Evolutionary conservation across 2,113 vertebrate species (phyloP).

Genomic region (Macquaria australasica): DNA sequence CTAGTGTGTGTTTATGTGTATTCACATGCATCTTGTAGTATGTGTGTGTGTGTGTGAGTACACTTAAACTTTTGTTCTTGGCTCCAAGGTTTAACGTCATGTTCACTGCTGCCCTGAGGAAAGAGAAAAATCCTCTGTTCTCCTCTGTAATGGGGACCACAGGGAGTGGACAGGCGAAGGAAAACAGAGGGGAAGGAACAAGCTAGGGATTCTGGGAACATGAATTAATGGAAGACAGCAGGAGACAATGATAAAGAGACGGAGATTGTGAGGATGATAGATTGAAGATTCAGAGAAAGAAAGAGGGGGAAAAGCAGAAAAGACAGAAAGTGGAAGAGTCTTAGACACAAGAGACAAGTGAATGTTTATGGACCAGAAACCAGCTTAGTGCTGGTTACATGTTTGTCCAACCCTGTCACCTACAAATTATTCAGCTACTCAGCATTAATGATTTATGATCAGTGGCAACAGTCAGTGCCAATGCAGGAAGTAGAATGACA

Average conservation of each 20-base stretch:
- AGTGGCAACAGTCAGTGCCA: background rate
- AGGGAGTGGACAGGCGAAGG: constrained; percentile 37
- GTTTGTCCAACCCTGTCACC: background rate
- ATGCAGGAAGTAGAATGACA: background rate
- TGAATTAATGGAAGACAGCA: constrained; percentile 28
- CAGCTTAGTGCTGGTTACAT: background rate
- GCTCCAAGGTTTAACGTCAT: constrained; percentile 32
- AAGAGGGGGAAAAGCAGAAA: background rate
- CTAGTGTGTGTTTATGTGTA: background rate
- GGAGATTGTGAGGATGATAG: constrained; percentile 20
- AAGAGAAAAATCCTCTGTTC: constrained; percentile 32
- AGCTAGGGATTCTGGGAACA: constrained; percentile 28
- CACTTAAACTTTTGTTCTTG: constrained; percentile 7
- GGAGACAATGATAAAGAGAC: constrained; percentile 10
- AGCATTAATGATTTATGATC: constrained; percentile 12
- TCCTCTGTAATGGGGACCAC: constrained; percentile 51
- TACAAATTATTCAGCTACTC: background rate
- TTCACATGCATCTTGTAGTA: constrained; percentile 7
- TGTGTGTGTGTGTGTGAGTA: background rate
- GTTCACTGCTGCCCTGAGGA: constrained; percentile 40
- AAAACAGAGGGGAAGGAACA: constrained; percentile 25
- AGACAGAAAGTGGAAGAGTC: background rate
- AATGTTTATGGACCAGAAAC: background rate
- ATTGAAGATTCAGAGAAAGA: constrained; percentile 18
- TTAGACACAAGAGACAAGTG: background rate